Percentiles rank a stretch among this genome's conserved stretches.
Evolutionary conservation across 2,888 invertebrate species (phyloP).

Genomic region (Malachius bipustulatus): DNA sequence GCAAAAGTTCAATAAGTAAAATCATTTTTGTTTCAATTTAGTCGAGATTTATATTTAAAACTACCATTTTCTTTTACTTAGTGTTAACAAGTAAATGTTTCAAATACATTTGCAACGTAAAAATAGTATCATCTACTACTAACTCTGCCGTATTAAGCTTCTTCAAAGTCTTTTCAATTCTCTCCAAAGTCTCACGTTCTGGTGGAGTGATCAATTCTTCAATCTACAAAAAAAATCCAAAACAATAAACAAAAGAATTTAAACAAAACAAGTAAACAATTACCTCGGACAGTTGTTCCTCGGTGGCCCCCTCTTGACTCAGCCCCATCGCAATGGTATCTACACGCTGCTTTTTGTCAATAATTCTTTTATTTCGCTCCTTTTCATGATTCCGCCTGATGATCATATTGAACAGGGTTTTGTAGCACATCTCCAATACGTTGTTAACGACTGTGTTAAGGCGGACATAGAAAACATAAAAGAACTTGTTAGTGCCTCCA

Average conservation of each 20-base stretch:
- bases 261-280: constrained; percentile 20
- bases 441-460: constrained; percentile 55
- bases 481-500: constrained; percentile 63
- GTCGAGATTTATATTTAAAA: no score
- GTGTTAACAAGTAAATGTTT: no score
- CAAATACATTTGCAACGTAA: constrained; percentile 68
- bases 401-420: constrained; percentile 57
- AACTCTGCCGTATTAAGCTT: constrained; percentile 68
- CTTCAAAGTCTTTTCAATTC: constrained; percentile 61
- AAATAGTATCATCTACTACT: constrained; percentile 71
- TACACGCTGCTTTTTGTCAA: constrained; percentile 77
- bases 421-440: constrained; percentile 58
- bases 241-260: background rate
- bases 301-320: constrained; percentile 63
- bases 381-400: constrained; percentile 53
- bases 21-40: no score
- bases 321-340: constrained; percentile 71
- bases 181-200: constrained; percentile 62
- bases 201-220: constrained; percentile 80
- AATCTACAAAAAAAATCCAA: constrained; percentile 43
- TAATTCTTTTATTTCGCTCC: constrained; percentile 59
- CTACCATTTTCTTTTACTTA: no score
- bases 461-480: constrained; percentile 64
- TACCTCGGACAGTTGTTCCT: constrained; percentile 71
- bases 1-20: no score